A percentile compares a stretch with the other conserved stretches of the same genome.
Evolutionary conservation across 2,888 invertebrate genomes (phyloP).

Genomic region (Synergus laeviventris): DNA sequence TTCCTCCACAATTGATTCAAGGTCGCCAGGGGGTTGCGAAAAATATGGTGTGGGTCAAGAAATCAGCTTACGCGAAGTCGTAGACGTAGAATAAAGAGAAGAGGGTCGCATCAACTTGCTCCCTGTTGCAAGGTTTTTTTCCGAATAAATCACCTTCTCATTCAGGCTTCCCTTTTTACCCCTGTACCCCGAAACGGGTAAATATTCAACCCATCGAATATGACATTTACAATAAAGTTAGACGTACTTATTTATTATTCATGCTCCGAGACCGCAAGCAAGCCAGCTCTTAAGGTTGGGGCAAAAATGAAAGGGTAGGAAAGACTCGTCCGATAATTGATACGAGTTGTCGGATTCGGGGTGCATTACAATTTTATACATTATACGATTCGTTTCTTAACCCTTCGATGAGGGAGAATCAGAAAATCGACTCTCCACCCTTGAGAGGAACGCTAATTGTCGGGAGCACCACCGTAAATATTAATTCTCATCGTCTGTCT

Average conservation of each 20-base stretch:
- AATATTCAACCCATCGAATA: conserved; percentile 3
- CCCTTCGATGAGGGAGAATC: conserved; percentile 34
- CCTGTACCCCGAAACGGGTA: not conserved
- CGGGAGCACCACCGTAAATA: conserved; percentile 18
- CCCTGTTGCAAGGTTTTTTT: not conserved
- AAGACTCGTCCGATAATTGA: not conserved
- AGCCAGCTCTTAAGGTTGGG: not conserved
- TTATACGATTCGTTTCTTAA: conserved; percentile 14
- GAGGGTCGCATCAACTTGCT: not conserved
- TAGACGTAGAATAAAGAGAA: not conserved
- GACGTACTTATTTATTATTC: not conserved
- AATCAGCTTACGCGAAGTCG: not conserved
- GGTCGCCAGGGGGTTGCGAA: not conserved
- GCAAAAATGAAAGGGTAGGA: not conserved
- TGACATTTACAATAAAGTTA: conserved; percentile 14
- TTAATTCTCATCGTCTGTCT: conserved; percentile 17
- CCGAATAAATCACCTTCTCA: not conserved
- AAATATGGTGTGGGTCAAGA: not conserved
- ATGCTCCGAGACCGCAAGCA: not conserved
- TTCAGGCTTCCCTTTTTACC: not conserved
- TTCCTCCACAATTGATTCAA: not conserved
- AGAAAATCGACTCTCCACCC: conserved; percentile 12
- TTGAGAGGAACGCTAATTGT: conserved; percentile 21
- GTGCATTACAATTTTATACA: conserved; percentile 19
- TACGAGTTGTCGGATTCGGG: not conserved